Evolutionary conservation across 2,113 vertebrate genomes (phyloP), one percentile per base, ranked within the genome.

Genomic region (Sylvia atricapilla): DNA sequence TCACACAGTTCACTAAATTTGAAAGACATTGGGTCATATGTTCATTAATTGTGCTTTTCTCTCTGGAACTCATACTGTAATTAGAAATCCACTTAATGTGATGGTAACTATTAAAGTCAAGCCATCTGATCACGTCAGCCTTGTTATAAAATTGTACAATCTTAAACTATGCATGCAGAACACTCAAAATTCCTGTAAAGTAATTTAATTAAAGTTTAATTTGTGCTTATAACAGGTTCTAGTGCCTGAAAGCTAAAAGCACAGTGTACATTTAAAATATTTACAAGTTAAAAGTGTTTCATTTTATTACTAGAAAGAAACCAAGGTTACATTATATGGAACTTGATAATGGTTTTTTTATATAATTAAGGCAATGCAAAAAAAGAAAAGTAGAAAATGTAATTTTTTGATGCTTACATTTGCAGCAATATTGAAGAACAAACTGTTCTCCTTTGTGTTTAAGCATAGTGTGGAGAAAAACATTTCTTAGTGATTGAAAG

Each of bases 121-220:
- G 91, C 72, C 60, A 79, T 59, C 91, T 92, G 76, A 64, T 97
- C 76, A 75, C 53, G 85, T 96, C 56, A 79, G 24, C 64, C 81
- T 83, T 95, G 89, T 90, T 95, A 50, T 79, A 76, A 90, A 96
- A 80, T 95, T 94, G 58, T 97, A 91, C 60, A 96, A 55, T 94
- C 91, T 49, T 90, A 81, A 96, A 81, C 87, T 75, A 55, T 88
- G 73, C 81, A 88, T 96, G 89, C 86, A 92, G 85, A 97, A 96
- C 95, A 74, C 87, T 92, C 88, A 95, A 75, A 96, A 92, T 94
- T 94, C 37, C 55, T 94, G 68, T 96, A 81, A 91, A 93, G 94
- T 96, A 96, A 91, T 96, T 95, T 90, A 95, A 96, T 97, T 96
- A 90, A 96, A 90, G 39, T 94, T 96, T 94, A 94, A 96, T 95